Conservation (phyloP, 2,113 vertebrate genomes). For the Myanophis thanlyinensis region DNA sequence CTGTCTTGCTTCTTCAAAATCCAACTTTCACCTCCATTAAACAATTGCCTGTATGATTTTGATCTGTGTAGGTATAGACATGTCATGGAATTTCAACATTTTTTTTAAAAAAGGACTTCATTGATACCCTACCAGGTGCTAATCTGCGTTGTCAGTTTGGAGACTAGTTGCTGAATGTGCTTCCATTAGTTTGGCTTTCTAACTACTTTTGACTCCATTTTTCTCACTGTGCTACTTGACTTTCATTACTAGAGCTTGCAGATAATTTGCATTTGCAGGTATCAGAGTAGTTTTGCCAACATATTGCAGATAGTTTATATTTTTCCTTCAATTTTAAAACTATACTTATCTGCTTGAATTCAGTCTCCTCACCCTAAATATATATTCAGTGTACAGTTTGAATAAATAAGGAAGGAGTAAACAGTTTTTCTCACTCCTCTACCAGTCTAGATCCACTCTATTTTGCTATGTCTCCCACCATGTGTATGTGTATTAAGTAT, state of each 20-base stretch:
- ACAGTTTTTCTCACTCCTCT: background rate
- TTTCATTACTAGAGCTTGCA: background rate
- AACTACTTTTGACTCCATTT: background rate
- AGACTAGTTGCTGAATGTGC: background rate
- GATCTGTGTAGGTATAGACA: background rate
- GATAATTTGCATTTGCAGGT: background rate
- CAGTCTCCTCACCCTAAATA: background rate
- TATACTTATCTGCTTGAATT: background rate
- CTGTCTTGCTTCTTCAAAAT: background rate
- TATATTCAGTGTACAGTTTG: background rate
- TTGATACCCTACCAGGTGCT: background rate
- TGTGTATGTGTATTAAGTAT: too few relatives aligned
- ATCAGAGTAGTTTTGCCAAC: background rate
- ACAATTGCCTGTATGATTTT: background rate
- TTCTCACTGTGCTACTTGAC: background rate
- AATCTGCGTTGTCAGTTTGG: background rate
- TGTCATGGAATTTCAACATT: background rate
- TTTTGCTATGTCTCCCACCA: background rate
- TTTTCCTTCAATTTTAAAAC: background rate
- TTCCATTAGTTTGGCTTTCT: background rate
- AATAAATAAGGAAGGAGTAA: background rate
- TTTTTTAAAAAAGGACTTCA: background rate
- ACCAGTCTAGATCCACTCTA: background rate
- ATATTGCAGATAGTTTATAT: background rate
- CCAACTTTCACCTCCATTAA: background rate